Evolutionary conservation across 2,113 vertebrate genomes (phyloP).

Genomic region (Cheilinus undulatus): DNA sequence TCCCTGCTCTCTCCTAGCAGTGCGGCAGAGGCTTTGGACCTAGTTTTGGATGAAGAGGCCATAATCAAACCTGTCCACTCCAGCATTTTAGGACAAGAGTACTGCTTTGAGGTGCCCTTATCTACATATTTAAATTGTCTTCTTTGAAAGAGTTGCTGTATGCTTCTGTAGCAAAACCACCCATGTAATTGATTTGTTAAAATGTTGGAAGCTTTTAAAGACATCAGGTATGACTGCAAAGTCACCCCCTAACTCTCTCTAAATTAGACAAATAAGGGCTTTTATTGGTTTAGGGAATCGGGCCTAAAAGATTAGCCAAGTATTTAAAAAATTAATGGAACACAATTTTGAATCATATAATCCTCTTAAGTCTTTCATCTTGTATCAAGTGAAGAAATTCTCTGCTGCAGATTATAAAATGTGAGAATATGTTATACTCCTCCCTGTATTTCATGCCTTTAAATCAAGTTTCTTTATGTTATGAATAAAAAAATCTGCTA

Average conservation of each 20-base stretch:
- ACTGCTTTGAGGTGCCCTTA: constrained; percentile 93
- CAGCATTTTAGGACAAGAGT: constrained; percentile 97
- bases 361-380: background rate
- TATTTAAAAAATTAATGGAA: background rate
- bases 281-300: background rate
- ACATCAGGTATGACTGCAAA: background rate
- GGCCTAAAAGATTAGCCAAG: background rate
- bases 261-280: background rate
- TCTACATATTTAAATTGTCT: background rate
- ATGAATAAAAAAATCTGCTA: background rate
- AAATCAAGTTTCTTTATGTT: background rate
- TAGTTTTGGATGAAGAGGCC: constrained; percentile 95
- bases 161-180: background rate
- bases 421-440: background rate
- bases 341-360: background rate
- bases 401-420: background rate
- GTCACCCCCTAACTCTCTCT: background rate
- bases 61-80: constrained; percentile 96
- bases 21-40: constrained; percentile 93
- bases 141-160: background rate
- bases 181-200: background rate
- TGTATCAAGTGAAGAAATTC: background rate
- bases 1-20: constrained; percentile 95
- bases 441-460: background rate
- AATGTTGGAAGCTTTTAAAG: too few species aligned